These are phyloP conservation scores for Malurus splendens DNA, from an alignment of 2,797 vertebrate species.

Conservation along the genomic window DNA sequence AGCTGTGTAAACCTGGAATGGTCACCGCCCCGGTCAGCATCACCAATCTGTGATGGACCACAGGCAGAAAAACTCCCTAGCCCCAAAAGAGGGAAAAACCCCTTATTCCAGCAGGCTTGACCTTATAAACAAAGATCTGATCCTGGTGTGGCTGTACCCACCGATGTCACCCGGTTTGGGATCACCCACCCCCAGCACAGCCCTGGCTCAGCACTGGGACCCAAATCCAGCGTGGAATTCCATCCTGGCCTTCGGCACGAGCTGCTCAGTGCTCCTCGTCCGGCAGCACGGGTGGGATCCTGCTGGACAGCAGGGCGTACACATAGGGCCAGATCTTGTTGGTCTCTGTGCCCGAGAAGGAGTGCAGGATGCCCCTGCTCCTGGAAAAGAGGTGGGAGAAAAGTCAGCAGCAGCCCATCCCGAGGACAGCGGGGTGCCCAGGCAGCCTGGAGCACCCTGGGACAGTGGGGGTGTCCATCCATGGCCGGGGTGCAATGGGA, in stretches of 20 bases:
- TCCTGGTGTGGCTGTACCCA: neutral
- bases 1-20: neutral
- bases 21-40: neutral
- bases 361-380: slow-evolving; percentile 87
- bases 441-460: neutral
- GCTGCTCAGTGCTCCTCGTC: slow-evolving; percentile 63
- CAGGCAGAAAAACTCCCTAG: neutral
- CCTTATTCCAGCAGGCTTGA: neutral
- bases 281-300: slow-evolving; percentile 73
- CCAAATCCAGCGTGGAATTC: neutral
- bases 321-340: slow-evolving; percentile 95
- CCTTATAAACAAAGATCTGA: neutral
- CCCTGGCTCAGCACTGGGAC: neutral
- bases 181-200: slow-evolving; percentile 11
- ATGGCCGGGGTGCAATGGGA: neutral
- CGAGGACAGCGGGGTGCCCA: neutral
- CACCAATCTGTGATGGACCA: neutral
- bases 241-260: slow-evolving; percentile 11
- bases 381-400: slow-evolving; percentile 60
- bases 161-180: neutral
- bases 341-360: slow-evolving; percentile 93
- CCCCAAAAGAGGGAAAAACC: neutral
- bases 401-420: neutral
- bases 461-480: neutral
- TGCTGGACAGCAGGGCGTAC: slow-evolving; percentile 84